phyloP scores from a whole-genome alignment of 2,113 vertebrate species.

The Barnardius zonarius region DNA sequence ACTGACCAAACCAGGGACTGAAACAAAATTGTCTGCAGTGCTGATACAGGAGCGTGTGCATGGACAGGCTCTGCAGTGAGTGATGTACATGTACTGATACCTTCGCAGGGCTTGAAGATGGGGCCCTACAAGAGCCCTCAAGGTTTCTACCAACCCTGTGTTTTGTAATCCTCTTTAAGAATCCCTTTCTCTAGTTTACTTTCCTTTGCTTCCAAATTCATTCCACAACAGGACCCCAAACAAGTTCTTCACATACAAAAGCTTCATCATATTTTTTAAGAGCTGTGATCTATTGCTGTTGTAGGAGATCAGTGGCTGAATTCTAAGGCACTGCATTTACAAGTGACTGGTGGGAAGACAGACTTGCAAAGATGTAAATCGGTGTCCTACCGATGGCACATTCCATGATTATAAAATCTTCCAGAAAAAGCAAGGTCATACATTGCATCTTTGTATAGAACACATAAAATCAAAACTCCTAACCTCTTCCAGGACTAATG shows the following conservation, averaged over 20 bases:
- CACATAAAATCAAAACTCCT: background rate
- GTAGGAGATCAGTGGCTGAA: background rate
- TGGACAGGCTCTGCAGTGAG: background rate
- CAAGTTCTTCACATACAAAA: background rate
- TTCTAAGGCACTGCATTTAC: background rate
- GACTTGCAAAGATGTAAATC: background rate
- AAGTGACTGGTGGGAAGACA: background rate
- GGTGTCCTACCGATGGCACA: background rate
- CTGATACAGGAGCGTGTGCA: background rate
- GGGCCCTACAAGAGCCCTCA: background rate
- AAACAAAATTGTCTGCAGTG: background rate
- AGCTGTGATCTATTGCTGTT: background rate
- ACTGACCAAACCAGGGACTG: background rate
- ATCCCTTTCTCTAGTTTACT: background rate
- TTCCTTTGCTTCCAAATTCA: background rate
- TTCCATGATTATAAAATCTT: background rate
- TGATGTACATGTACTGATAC: background rate
- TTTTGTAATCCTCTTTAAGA: background rate
- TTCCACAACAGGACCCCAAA: background rate
- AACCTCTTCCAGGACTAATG: conserved; percentile 91
- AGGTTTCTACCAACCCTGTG: background rate
- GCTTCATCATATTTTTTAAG: background rate
- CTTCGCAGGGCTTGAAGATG: background rate
- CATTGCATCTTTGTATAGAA: background rate
- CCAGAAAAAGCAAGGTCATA: background rate